phyloP scores from a whole-genome alignment of 1,140 invertebrate species.

The Chionoecetes opilio region DNA sequence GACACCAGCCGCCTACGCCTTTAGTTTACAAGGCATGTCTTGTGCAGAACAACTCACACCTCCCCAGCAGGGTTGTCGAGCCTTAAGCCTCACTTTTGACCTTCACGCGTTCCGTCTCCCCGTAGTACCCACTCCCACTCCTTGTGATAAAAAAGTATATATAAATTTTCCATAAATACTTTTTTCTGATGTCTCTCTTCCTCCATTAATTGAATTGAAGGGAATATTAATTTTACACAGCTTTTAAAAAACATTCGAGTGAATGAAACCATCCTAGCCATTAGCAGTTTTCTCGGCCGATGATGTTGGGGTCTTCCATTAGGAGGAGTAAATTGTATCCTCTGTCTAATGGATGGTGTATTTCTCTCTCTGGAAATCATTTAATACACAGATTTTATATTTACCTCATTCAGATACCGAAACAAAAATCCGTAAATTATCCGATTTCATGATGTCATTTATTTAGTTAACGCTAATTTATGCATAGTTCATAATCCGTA shows the following conservation, averaged over 20 bases:
- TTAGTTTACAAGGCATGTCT: background rate
- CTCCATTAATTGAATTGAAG: background rate
- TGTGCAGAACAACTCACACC: background rate
- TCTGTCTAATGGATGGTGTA: background rate
- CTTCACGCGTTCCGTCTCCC: too few species aligned
- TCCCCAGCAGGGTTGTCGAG: background rate
- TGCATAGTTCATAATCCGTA: too few species aligned
- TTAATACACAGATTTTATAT: background rate
- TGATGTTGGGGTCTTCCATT: background rate
- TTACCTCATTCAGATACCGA: too few species aligned
- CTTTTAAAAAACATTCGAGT: background rate
- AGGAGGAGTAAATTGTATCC: background rate
- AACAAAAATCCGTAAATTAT: too few species aligned
- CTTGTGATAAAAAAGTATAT: too few species aligned
- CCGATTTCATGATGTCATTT: too few species aligned
- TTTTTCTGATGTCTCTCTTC: background rate
- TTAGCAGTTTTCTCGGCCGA: background rate
- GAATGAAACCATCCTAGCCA: background rate
- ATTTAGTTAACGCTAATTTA: too few species aligned
- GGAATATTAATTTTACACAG: background rate
- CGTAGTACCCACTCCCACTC: too few species aligned
- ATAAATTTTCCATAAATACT: background rate
- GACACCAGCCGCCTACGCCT: too few species aligned
- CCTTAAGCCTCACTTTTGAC: too few species aligned
- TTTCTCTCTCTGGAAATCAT: constrained; percentile 3